Evolutionary conservation across 2,797 vertebrate species (phyloP), one percentile per base, ranked within the genome.

Genomic region (Octomys mimax): DNA sequence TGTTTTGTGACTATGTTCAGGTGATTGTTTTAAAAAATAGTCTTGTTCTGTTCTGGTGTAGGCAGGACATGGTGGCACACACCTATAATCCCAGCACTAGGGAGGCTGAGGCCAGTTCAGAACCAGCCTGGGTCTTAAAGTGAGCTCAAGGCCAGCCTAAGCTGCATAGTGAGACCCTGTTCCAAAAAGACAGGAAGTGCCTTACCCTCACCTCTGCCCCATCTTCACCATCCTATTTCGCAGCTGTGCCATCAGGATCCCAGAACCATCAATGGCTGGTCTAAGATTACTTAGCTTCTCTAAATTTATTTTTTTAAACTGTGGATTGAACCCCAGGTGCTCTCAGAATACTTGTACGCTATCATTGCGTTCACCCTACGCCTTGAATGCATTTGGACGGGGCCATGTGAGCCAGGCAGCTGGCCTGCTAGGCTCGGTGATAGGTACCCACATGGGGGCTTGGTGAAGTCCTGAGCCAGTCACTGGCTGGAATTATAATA

Each of bases 1-100:
- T 33, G 54, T 80, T 89, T 79, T 24, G 22, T 89, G 71, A 73
- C 59, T 92, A 18, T 89, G 9, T 59, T 89, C 62, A 28, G 77
- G 24, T 46, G 57, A 61, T 46, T 87, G 52, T 49, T 91, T 64
- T 39, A 18, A 52, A 52, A 77, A 78, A n/a, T 59, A 33, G 5
- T 13, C 49, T 66, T 68, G 33, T 39, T 81, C 36, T 54, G 33
- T 39, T 93, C 49, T 36, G 16, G 73, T 89, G 36, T 59, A 49
- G 28, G n/a, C 59, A 21, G 59, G 59, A 22, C 21, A 8, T 59
- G 59, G 59, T 21, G 59, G 59, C 59, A 22, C 59, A 70, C 8
- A 36, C 18, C n/a, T 70, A 18, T 70, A 70, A 70, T 70, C 33
- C 68, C 68, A 36, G 68, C 68, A 36, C 16, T 36, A 8, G 68